Evolutionary conservation across 2,113 vertebrate genomes (phyloP).

Genomic region (Monopterus albus): DNA sequence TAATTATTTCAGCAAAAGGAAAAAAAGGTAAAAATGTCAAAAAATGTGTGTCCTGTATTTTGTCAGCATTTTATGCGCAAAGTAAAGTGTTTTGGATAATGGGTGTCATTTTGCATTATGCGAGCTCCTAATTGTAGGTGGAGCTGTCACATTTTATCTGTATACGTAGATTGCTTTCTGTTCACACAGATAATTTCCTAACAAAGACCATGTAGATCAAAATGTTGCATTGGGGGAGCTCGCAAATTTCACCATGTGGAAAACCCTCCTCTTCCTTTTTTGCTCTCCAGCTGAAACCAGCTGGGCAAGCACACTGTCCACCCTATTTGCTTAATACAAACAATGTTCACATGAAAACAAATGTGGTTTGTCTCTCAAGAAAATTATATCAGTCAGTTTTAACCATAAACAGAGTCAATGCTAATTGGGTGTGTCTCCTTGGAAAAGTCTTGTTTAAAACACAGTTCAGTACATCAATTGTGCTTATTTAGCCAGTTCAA

Average conservation of each 20-base stretch:
- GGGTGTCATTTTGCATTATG: constrained; percentile 4
- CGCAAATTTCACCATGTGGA: not conserved
- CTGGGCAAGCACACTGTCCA: not conserved
- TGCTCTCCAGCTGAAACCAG: constrained; percentile 5
- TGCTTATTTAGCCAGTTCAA: not conserved
- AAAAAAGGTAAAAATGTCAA: too few species aligned
- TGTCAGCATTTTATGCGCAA: too few species aligned
- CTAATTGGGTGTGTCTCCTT: not conserved
- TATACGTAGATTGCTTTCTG: constrained; percentile 5
- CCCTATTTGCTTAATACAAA: constrained; percentile 3
- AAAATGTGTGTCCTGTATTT: too few species aligned
- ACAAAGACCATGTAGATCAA: not conserved
- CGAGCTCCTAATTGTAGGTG: not conserved
- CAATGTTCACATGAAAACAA: constrained; percentile 1
- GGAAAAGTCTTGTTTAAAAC: not conserved
- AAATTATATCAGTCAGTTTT: not conserved
- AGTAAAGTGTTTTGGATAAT: constrained; percentile 7
- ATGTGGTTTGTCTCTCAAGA: not conserved
- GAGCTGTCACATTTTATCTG: not conserved
- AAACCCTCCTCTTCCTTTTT: constrained; percentile 9
- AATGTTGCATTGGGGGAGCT: not conserved
- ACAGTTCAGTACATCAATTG: not conserved
- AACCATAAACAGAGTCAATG: not conserved
- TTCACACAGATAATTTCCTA: constrained; percentile 4
- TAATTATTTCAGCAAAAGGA: too few species aligned